These are phyloP conservation scores for Chironomus riparius DNA, from an alignment of 2,888 invertebrate species.

Conservation along the genomic window DNA sequence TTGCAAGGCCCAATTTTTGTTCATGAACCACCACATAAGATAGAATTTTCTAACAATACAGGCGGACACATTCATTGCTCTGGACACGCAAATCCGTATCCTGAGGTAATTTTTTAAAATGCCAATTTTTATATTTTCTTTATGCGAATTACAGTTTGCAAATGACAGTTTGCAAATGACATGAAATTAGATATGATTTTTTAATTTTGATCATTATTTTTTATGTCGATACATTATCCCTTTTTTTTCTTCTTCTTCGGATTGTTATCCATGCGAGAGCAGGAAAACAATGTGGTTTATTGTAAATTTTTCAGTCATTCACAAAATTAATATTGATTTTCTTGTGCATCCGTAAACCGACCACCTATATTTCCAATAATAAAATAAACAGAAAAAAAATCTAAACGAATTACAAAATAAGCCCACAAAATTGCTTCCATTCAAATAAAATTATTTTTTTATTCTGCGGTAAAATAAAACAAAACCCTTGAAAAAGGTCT, in stretches of 20 bases:
- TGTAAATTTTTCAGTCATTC: not conserved
- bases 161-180: too few relatives aligned
- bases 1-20: constrained; percentile 59
- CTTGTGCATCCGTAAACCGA: not conserved
- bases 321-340: not conserved
- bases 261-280: not conserved
- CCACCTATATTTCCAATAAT: not conserved
- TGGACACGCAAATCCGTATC: constrained; percentile 57
- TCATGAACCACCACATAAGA: constrained; percentile 61
- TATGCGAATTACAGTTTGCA: not conserved
- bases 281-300: not conserved
- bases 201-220: not conserved
- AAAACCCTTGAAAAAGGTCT: too few relatives aligned
- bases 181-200: too few relatives aligned
- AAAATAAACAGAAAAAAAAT: not conserved
- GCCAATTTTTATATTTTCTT: constrained; percentile 4
- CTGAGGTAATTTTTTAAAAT: constrained; percentile 46
- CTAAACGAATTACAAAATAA: not conserved
- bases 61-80: constrained; percentile 62
- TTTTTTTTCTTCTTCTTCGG: not conserved
- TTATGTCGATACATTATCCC: not conserved
- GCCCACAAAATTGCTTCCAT: not conserved
- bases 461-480: too few relatives aligned
- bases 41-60: constrained; percentile 69
- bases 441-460: not conserved